These are phyloP conservation scores for Ceryle rudis DNA, from an alignment of 2,797 vertebrate genomes.

Conservation along the genomic window DNA sequence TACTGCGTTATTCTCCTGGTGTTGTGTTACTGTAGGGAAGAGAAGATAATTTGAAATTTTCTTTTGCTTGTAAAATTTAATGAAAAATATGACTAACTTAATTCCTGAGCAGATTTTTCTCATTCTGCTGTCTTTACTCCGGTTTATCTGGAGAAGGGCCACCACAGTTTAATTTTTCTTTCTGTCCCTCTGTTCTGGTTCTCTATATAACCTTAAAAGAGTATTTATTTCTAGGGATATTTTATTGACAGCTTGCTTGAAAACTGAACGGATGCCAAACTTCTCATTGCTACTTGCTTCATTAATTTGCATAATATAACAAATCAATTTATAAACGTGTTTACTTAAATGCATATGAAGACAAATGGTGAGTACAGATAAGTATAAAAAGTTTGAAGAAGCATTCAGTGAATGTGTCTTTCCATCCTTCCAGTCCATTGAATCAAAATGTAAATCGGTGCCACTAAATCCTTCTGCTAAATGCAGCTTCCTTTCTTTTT, in stretches of 20 bases:
- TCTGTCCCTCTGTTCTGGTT: not conserved
- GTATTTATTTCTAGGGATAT: conserved; percentile 1
- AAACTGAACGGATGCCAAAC: conserved; percentile 8
- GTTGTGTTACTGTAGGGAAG: not conserved
- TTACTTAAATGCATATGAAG: conserved; percentile 22
- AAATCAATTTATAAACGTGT: conserved; percentile 32
- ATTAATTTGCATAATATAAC: conserved; percentile 30
- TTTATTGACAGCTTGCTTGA: conserved; percentile 30
- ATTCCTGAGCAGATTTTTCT: not conserved
- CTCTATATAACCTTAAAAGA: not conserved
- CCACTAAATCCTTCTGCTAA: conserved; percentile 10
- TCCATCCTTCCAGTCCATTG: not conserved
- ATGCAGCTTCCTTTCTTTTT: not conserved
- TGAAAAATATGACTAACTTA: not conserved
- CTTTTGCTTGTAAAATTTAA: not conserved
- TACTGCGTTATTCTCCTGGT: not conserved
- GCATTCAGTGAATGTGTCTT: not conserved
- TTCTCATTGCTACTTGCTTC: conserved; percentile 25
- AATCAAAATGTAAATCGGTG: conserved; percentile 33
- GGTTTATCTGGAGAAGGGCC: not conserved
- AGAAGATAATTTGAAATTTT: not conserved
- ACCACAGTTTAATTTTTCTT: not conserved
- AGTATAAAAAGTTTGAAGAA: conserved; percentile 6
- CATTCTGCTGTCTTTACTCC: not conserved
- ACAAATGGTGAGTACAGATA: not conserved